Evolutionary conservation across 2,797 vertebrate species (phyloP).

Genomic region (Mastacembelus armatus): DNA sequence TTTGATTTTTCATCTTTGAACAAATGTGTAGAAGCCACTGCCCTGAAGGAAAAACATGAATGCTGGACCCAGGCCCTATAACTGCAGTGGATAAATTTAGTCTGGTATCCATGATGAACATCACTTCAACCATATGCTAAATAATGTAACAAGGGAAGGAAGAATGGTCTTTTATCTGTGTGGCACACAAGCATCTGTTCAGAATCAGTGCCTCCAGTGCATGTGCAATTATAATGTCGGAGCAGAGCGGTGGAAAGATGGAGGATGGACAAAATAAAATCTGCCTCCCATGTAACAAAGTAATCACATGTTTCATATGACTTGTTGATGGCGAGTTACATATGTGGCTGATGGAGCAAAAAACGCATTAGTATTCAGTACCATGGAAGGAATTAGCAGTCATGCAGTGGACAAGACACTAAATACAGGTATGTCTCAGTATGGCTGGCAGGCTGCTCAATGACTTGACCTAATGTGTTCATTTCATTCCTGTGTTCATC

Average conservation of each 20-base stretch:
- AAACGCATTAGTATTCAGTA: conserved; percentile 35
- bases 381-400: conserved; percentile 18
- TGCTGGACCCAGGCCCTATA: conserved; percentile 59
- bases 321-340: conserved; percentile 44
- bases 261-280: conserved; percentile 28
- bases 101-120: conserved; percentile 53
- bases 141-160: conserved; percentile 43
- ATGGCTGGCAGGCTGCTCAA: conserved; percentile 42
- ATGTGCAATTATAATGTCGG: conserved; percentile 27
- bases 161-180: conserved; percentile 54
- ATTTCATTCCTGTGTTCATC: conserved; percentile 46
- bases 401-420: conserved; percentile 5
- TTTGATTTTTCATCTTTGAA: conserved; percentile 56
- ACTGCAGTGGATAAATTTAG: conserved; percentile 52
- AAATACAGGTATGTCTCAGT: conserved; percentile 42
- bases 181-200: conserved; percentile 17
- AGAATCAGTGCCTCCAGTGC: conserved; percentile 26
- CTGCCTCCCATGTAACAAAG: conserved; percentile 54
- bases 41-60: conserved; percentile 48
- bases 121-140: conserved; percentile 52
- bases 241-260: conserved; percentile 13
- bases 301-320: conserved; percentile 45
- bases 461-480: conserved; percentile 65
- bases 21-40: conserved; percentile 35
- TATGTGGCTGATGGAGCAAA: conserved; percentile 19